Percentiles rank a stretch among this genome's conserved stretches.
phyloP scores from a whole-genome alignment of 1,140 invertebrate genomes.

The Drosophila oshimai region DNA sequence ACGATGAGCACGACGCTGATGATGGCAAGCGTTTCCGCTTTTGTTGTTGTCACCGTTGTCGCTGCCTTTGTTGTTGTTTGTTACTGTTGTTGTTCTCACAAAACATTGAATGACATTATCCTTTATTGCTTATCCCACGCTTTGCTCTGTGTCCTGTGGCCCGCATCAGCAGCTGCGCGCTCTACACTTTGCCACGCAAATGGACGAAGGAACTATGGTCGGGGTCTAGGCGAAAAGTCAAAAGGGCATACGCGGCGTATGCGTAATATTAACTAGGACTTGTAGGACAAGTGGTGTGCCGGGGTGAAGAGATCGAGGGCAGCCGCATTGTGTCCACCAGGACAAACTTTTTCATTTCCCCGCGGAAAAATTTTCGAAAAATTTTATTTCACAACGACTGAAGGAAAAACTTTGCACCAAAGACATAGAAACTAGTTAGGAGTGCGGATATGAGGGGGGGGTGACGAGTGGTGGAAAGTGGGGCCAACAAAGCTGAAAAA shows the following conservation, averaged over 20 bases:
- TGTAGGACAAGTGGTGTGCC: conserved; percentile 13
- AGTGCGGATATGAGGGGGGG: conserved; percentile 30
- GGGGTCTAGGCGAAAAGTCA: conserved; percentile 60
- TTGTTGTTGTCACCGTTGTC: conserved; percentile 37
- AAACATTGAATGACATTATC: conserved; percentile 82
- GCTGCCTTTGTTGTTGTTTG: conserved; percentile 9
- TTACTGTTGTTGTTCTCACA: conserved; percentile 37
- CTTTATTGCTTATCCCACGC: conserved; percentile 81
- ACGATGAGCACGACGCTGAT: conserved; percentile 66
- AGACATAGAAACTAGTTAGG: conserved; percentile 79
- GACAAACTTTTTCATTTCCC: conserved; percentile 80
- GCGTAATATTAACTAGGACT: conserved; percentile 74
- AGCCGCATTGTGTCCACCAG: conserved; percentile 75
- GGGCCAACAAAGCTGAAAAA: conserved; percentile 70
- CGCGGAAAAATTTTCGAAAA: conserved; percentile 80
- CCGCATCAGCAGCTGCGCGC: conserved; percentile 53
- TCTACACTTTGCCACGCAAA: conserved; percentile 59
- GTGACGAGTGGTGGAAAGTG: not conserved
- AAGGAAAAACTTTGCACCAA: conserved; percentile 72
- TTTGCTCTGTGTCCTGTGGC: conserved; percentile 36
- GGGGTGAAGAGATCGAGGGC: conserved; percentile 13
- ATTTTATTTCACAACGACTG: conserved; percentile 77
- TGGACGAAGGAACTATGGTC: conserved; percentile 8
- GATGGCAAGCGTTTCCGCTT: conserved; percentile 74
- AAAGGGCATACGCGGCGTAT: conserved; percentile 76